Percentiles rank a stretch among this genome's conserved stretches.
Conservation (phyloP, 2,113 vertebrate species). For the Phyllopteryx taeniolatus region DNA sequence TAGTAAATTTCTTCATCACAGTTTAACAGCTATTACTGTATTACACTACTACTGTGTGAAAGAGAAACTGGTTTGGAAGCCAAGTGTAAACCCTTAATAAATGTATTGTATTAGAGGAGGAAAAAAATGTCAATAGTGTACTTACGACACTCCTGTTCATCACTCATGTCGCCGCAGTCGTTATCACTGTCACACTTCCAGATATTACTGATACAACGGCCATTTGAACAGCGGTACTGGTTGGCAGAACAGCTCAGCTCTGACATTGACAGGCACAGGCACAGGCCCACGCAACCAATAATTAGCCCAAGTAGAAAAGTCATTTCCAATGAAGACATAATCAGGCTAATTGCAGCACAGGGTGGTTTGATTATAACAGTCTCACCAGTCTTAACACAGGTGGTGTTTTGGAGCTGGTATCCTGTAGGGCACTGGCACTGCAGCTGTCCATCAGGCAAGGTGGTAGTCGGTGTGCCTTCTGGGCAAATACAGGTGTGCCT, state of each 20-base stretch:
- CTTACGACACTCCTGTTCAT: constrained; percentile 94
- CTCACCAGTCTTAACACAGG: constrained; percentile 84
- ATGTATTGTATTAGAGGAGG: not conserved
- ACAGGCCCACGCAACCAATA: not conserved
- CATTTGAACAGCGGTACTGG: constrained; percentile 93
- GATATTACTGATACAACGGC: constrained; percentile 95
- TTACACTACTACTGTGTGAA: not conserved
- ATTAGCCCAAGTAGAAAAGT: not conserved
- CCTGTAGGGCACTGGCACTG: constrained; percentile 85
- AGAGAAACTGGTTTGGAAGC: not conserved
- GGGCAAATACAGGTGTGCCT: constrained; percentile 85
- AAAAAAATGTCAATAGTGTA: constrained; percentile 7
- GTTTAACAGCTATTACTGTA: too few relatives aligned
- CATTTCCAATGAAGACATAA: not conserved
- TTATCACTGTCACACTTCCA: constrained; percentile 98
- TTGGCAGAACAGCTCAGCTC: constrained; percentile 85
- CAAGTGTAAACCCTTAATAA: not conserved
- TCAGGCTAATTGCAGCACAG: not conserved
- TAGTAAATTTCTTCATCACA: too few relatives aligned
- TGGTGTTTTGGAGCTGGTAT: constrained; percentile 80
- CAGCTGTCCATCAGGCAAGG: constrained; percentile 78
- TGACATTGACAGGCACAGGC: constrained; percentile 29
- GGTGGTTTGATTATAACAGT: not conserved
- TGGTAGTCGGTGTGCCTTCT: constrained; percentile 74
- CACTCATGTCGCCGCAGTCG: constrained; percentile 97